These are phyloP conservation scores for Melanostoma scalare DNA, from an alignment of 2,888 invertebrate genomes.

Conservation along the genomic window DNA sequence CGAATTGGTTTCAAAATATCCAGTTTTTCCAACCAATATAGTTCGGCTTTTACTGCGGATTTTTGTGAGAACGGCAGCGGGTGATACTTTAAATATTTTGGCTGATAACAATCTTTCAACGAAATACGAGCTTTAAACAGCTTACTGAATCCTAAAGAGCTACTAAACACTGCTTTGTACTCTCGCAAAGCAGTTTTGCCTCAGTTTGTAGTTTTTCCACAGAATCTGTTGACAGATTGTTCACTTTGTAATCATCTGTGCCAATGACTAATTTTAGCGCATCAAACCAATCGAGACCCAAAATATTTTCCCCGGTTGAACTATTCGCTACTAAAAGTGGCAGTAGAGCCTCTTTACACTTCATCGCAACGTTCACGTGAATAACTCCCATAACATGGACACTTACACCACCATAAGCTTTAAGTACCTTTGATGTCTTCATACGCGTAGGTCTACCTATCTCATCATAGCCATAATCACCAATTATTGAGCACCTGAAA, in stretches of 20 bases:
- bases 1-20: conserved; percentile 57
- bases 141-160: not conserved
- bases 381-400: conserved; percentile 1
- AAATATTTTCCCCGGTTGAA: not conserved
- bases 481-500: not conserved
- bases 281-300: conserved; percentile 12
- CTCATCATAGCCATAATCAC: not conserved
- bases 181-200: no score
- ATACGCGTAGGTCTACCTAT: not conserved
- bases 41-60: no score
- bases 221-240: no score
- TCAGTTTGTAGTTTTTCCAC: not conserved
- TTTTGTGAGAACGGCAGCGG: no score
- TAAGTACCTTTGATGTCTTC: conserved; percentile 2
- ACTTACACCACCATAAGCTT: not conserved
- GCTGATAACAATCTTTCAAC: not conserved
- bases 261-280: not conserved
- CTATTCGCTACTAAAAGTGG: no score
- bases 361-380: conserved; percentile 1
- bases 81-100: no score
- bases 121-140: no score
- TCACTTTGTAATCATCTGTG: no score
- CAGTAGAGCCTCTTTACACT: no score
- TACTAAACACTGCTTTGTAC: not conserved
- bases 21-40: conserved; percentile 49